A percentile compares a stretch with the other conserved stretches of the same genome.
Conservation (phyloP, 1,140 invertebrate genomes). For the Chrysomallon squamiferum region DNA sequence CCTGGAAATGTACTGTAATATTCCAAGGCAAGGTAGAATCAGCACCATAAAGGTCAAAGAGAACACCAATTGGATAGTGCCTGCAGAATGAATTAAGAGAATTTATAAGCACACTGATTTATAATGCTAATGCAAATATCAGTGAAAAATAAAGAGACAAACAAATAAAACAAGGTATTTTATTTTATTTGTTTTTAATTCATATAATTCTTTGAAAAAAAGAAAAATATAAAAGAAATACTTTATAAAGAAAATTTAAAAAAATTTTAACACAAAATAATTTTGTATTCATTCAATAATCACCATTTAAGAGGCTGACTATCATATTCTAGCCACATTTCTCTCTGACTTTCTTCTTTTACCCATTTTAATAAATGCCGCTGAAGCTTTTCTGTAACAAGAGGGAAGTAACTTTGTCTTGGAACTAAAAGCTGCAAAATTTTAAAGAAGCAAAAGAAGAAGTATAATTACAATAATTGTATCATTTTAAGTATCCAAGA, state of each 20-base stretch:
- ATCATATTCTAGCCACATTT: conserved; percentile 96
- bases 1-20: conserved; percentile 94
- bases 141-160: background rate
- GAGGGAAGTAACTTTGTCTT: conserved; percentile 91
- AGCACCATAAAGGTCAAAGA: conserved; percentile 83
- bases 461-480: too few relatives aligned
- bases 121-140: background rate
- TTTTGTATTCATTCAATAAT: conserved; percentile 17
- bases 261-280: too few relatives aligned
- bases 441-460: too few relatives aligned
- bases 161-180: too few relatives aligned
- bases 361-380: conserved; percentile 88
- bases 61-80: conserved; percentile 95
- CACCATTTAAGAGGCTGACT: conserved; percentile 90
- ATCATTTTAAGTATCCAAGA: too few relatives aligned
- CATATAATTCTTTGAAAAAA: too few relatives aligned
- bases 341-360: conserved; percentile 78
- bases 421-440: conserved; percentile 83
- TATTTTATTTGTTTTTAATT: too few relatives aligned
- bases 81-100: conserved; percentile 65
- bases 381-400: conserved; percentile 94
- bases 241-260: too few relatives aligned
- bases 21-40: conserved; percentile 87
- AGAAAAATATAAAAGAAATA: too few relatives aligned
- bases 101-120: background rate